These are phyloP conservation scores for Rhadinocentrus ornatus DNA, from an alignment of 2,797 vertebrate species.

Conservation along the genomic window DNA sequence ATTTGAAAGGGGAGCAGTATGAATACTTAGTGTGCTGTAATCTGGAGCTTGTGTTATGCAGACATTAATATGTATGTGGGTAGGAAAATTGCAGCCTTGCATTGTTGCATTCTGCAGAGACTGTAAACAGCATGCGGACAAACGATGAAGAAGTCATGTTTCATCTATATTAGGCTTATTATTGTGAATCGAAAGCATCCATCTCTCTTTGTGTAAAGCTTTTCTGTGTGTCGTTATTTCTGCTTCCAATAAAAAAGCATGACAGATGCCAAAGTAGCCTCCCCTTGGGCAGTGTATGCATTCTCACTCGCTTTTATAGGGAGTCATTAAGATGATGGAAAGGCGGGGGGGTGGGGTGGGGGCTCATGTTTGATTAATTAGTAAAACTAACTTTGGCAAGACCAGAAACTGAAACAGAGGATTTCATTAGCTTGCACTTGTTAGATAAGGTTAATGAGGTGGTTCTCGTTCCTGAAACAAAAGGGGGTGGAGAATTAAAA, in stretches of 20 bases:
- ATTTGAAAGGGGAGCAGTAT: conserved; percentile 50
- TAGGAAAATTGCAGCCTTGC: conserved; percentile 49
- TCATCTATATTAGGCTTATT: conserved; percentile 47
- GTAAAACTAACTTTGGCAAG: conserved; percentile 72
- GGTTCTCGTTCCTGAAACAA: conserved; percentile 52
- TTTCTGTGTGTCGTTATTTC: conserved; percentile 31
- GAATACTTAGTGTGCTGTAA: conserved; percentile 66
- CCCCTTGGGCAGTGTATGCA: conserved; percentile 36
- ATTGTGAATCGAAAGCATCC: conserved; percentile 43
- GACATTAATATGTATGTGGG: conserved; percentile 69
- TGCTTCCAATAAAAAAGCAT: conserved; percentile 61
- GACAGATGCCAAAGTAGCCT: conserved; percentile 41
- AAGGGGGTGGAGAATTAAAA: conserved; percentile 2
- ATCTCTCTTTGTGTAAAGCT: conserved; percentile 36
- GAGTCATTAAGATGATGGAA: conserved; percentile 64
- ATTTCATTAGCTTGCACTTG: conserved; percentile 70
- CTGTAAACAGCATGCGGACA: conserved; percentile 36
- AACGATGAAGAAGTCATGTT: conserved; percentile 39
- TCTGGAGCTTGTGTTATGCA: conserved; percentile 39
- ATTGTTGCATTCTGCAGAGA: conserved; percentile 24
- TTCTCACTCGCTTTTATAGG: conserved; percentile 56
- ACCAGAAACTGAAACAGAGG: conserved; percentile 63
- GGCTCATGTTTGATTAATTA: conserved; percentile 77
- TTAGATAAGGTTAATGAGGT: conserved; percentile 81
- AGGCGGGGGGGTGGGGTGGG: conserved; percentile 16